These are phyloP conservation scores for Enteromius viviparus DNA, from an alignment of 2,797 vertebrate species.

Conservation along the genomic window DNA sequence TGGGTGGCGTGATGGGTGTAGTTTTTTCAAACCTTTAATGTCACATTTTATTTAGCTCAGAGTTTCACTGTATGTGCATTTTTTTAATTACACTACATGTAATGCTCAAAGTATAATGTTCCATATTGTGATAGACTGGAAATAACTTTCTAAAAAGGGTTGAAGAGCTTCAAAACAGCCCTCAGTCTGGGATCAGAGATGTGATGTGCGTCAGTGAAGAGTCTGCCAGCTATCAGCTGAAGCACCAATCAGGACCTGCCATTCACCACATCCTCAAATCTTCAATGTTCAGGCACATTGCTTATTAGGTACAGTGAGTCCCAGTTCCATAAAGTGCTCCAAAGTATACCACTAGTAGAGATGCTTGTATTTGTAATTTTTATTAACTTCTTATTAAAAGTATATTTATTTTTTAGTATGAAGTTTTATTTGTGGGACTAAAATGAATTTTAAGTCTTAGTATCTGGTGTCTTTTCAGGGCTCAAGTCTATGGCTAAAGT, in stretches of 20 bases:
- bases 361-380: not conserved
- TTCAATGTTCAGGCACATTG: constrained; percentile 20
- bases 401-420: not conserved
- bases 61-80: not conserved
- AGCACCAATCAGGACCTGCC: constrained; percentile 46
- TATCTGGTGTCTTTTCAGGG: not conserved
- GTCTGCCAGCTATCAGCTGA: constrained; percentile 35
- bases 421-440: not conserved
- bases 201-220: constrained; percentile 46
- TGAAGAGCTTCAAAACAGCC: constrained; percentile 23
- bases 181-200: constrained; percentile 30
- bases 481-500: not conserved
- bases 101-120: not conserved
- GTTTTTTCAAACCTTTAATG: not conserved
- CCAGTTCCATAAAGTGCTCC: not conserved
- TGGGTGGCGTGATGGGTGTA: not conserved
- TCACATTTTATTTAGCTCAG: not conserved
- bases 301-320: not conserved
- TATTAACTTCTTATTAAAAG: not conserved
- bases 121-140: not conserved
- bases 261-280: constrained; percentile 46
- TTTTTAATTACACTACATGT: not conserved
- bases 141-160: constrained; percentile 38
- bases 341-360: not conserved
- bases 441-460: not conserved